Base-by-base conservation (phyloP, 2,888 invertebrate genomes). In the Drosophila ochracea region DNA sequence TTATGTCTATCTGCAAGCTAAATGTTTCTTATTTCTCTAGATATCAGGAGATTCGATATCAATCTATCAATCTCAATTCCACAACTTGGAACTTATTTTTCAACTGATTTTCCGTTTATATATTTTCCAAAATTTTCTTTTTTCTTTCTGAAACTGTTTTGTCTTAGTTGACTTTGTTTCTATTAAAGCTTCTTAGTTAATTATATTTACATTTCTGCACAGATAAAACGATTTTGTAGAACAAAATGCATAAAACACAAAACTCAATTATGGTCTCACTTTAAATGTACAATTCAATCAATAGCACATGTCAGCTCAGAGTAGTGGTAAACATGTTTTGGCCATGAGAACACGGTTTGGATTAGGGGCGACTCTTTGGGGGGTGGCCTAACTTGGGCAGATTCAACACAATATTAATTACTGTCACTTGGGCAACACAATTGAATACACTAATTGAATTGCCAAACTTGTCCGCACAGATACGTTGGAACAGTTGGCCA, bases 401-500 rank as follows among this genome's bases (percentile, higher is more conserved):
- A 76, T 76, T 73, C 73, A 75, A 69, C 73, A 73, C 79, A 78
- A 84, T 80, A 81, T 83, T 83, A 84, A 86, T 89, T 89, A 82
- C 64, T 80, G 78, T 80, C 84, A 84, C 59, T 57, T 71, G 63
- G 70, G 55, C 71, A 53, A 60, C 63, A 70, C 31, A 31, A 63
- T 25, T 47, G 25, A 47, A 25, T 33, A 53, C 64, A 72, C 70
- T 84, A 85, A 84, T 85, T 84, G 77, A 87, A 87, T 83, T 75
- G 62, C 47, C 72, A 72, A 70, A 77, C 61, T 61, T 66, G 37
- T 63, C 73, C 13, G 28, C 67, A 39, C 83, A 93, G 93, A 93
- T 75, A 93, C 93, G n/a, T 79, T 93, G 62, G 92, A 93, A 60
- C 93, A 93, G 78, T 76, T 93, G 86, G 92, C 93, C 43, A 91